Evolutionary conservation across 2,113 vertebrate species (phyloP).

Genomic region (Fregata magnificens): DNA sequence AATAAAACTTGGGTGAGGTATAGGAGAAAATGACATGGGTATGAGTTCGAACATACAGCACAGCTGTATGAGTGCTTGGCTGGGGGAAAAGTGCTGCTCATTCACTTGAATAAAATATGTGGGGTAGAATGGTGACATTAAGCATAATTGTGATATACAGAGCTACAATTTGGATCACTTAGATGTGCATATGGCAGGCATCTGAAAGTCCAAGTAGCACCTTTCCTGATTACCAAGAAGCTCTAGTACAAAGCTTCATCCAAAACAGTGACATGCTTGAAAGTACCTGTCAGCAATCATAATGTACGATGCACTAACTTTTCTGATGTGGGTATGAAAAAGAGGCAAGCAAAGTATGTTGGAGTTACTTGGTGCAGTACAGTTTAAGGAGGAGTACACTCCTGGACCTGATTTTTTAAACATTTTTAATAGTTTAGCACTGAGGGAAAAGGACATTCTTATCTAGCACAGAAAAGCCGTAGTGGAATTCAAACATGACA

Average conservation of each 20-base stretch:
- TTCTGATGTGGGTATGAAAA: constrained; percentile 15
- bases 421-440: not conserved
- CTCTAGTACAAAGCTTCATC: constrained; percentile 5
- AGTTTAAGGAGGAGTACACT: constrained; percentile 17
- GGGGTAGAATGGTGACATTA: not conserved
- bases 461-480: not conserved
- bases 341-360: not conserved
- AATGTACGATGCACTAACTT: not conserved
- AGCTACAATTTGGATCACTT: not conserved
- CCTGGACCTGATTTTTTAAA: not conserved
- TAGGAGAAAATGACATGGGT: constrained; percentile 21
- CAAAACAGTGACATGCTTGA: constrained; percentile 12
- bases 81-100: not conserved
- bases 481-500: not conserved
- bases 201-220: not conserved
- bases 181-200: not conserved
- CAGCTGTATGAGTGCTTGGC: not conserved
- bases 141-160: not conserved
- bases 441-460: not conserved
- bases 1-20: not conserved
- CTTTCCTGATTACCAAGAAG: constrained; percentile 30
- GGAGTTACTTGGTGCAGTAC: not conserved
- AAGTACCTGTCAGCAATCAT: constrained; percentile 56
- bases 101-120: not conserved
- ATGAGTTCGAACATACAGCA: not conserved